These are phyloP conservation scores for Orthonyx spaldingii DNA, from an alignment of 2,113 vertebrate species.

Conservation along the genomic window DNA sequence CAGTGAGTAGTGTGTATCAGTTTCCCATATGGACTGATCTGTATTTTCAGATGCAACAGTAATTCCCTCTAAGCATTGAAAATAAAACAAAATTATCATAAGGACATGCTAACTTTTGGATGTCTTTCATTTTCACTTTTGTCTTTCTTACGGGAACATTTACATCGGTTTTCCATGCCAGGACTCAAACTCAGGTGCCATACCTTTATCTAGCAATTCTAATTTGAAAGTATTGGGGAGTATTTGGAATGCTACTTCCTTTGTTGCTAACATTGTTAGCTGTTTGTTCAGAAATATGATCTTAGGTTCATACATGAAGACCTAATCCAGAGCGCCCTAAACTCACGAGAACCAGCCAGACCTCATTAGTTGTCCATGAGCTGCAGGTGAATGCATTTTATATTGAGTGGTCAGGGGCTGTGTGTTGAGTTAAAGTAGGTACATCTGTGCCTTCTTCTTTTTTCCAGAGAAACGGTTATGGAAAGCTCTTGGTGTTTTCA, in stretches of 20 bases:
- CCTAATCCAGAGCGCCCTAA: background rate
- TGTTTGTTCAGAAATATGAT: background rate
- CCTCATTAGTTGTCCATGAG: background rate
- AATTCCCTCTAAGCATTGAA: background rate
- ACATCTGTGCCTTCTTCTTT: background rate
- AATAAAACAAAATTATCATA: background rate
- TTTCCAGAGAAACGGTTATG: background rate
- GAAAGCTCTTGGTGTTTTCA: background rate
- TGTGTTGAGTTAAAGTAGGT: background rate
- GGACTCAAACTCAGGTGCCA: background rate
- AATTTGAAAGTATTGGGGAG: background rate
- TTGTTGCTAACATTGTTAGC: background rate
- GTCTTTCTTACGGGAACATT: background rate
- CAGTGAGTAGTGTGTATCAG: fast-evolving
- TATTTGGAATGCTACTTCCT: background rate
- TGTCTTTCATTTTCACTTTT: background rate
- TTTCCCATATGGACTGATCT: background rate
- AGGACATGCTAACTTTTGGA: background rate
- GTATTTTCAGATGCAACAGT: background rate
- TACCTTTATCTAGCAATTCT: background rate
- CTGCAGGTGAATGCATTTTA: background rate
- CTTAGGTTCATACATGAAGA: background rate
- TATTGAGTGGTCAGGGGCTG: background rate
- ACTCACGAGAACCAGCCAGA: background rate
- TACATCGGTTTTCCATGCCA: background rate